phyloP scores from a whole-genome alignment of 2,888 invertebrate genomes.

The Cheilosia grossa region DNA sequence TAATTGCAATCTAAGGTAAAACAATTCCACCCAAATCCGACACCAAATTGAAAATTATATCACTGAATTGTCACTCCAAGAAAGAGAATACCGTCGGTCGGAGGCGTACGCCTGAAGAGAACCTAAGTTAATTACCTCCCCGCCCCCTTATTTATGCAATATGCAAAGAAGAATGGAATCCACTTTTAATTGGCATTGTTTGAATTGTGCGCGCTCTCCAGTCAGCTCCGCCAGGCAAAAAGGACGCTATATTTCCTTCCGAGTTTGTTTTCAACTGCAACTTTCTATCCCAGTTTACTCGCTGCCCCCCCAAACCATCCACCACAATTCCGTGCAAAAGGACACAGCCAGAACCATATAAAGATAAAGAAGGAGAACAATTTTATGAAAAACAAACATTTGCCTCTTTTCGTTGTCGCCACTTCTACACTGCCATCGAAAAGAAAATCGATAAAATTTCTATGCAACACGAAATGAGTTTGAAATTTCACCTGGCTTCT shows the following conservation, averaged over 20 bases:
- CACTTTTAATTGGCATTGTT: conserved; percentile 55
- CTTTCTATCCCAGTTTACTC: conserved; percentile 1
- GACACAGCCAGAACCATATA: background rate
- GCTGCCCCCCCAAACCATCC: background rate
- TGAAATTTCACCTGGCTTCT: conserved; percentile 68
- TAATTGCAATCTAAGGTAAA: too few species aligned
- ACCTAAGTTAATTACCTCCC: conserved; percentile 12
- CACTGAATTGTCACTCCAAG: background rate
- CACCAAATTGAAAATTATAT: too few species aligned
- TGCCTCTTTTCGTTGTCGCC: background rate
- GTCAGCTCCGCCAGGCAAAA: background rate
- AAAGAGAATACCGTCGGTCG: background rate
- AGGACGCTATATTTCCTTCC: conserved; percentile 3
- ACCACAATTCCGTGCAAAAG: background rate
- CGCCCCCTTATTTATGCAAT: background rate
- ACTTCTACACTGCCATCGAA: background rate
- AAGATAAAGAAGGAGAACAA: background rate
- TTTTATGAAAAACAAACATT: conserved; percentile 47
- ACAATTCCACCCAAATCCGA: too few species aligned
- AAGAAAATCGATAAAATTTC: conserved; percentile 63
- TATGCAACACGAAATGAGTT: conserved; percentile 65
- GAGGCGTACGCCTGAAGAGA: background rate
- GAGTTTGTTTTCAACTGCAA: background rate
- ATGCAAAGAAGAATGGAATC: conserved; percentile 20
- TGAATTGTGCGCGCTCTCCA: background rate